Evolutionary conservation across 1,140 invertebrate genomes (phyloP).

Genomic region (Euglossa dilemma): DNA sequence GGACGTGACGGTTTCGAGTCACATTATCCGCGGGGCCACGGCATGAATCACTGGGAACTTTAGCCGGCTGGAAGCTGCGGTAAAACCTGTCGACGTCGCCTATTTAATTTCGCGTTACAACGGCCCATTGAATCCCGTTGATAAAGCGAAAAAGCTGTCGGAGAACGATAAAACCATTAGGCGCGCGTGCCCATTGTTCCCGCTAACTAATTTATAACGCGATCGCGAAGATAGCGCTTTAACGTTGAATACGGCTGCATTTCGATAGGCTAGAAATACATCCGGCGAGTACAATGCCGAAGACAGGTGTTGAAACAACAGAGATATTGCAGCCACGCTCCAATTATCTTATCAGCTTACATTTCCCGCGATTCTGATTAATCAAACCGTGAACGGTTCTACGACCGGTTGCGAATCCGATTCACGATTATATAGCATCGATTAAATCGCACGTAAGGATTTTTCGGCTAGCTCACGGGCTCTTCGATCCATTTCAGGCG

Average conservation of each 20-base stretch:
- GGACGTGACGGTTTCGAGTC: constrained; percentile 25
- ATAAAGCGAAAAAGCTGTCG: background rate
- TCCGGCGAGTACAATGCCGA: background rate
- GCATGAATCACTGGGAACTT: constrained; percentile 28
- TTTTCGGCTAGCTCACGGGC: too few relatives aligned
- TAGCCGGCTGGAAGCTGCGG: background rate
- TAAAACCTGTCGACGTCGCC: constrained; percentile 19
- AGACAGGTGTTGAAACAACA: constrained; percentile 28
- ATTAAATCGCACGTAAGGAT: background rate
- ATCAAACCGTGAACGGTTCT: constrained; percentile 30
- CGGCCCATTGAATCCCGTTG: background rate
- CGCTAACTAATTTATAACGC: constrained; percentile 27
- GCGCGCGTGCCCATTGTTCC: background rate
- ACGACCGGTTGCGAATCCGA: background rate
- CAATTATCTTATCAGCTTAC: constrained; percentile 50
- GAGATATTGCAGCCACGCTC: constrained; percentile 17
- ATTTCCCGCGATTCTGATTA: constrained; percentile 11
- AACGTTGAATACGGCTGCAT: background rate
- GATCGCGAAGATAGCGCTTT: constrained; percentile 4
- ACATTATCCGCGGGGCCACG: constrained; percentile 26
- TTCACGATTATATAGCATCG: background rate
- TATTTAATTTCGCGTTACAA: constrained; percentile 42
- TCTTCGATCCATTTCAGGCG: too few relatives aligned
- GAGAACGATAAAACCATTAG: constrained; percentile 14
- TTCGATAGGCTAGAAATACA: constrained; percentile 20